Conservation (phyloP, 2,888 invertebrate genomes). For the Eupsilia transversa region DNA sequence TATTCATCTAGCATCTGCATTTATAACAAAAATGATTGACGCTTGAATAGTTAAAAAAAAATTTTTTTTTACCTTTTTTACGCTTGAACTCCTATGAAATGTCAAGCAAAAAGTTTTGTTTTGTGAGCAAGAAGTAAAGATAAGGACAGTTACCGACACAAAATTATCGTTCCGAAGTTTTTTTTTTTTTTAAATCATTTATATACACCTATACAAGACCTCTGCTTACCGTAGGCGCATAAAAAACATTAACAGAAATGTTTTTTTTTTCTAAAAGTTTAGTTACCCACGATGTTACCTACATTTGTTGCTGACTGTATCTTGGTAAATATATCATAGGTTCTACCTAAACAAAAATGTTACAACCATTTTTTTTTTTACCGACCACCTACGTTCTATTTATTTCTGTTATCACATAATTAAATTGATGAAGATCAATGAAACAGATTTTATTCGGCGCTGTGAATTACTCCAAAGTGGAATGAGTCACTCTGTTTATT, state of each 20-base stretch:
- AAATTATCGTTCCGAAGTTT: neutral
- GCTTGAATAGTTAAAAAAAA: constrained; percentile 1
- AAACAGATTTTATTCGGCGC: constrained; percentile 15
- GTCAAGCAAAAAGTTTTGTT: neutral
- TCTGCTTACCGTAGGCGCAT: neutral
- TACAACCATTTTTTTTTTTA: too few species aligned
- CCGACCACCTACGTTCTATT: rapidly evolving
- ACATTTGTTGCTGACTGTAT: neutral
- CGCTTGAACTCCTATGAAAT: neutral
- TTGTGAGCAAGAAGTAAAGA: neutral
- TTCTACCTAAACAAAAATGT: too few species aligned
- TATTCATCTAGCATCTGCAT: constrained; percentile 20
- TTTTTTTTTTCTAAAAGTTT: neutral
- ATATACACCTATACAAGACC: neutral
- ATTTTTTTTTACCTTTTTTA: neutral
- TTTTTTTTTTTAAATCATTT: neutral
- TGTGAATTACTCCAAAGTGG: neutral
- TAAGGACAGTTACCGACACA: neutral
- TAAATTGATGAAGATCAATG: constrained; percentile 3
- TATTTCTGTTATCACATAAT: neutral
- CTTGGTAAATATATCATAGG: too few species aligned
- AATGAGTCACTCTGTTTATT: constrained; percentile 55
- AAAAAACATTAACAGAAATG: neutral
- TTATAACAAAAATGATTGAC: constrained; percentile 33
- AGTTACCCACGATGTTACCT: neutral